phyloP scores from a whole-genome alignment of 2,888 invertebrate species.

The Malthinus seriepunctatus region DNA sequence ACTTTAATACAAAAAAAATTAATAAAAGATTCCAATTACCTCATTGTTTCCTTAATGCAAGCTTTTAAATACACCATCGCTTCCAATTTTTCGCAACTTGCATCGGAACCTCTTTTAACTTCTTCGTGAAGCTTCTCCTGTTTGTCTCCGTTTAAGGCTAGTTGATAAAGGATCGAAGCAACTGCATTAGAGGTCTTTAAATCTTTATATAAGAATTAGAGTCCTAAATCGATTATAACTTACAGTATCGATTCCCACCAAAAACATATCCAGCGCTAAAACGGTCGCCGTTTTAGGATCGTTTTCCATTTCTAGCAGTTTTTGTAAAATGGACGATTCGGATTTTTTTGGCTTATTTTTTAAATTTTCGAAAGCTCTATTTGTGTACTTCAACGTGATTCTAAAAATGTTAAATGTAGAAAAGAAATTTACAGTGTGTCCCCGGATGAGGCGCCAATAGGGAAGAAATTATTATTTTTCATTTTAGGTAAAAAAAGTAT shows the following conservation, averaged over 20 bases:
- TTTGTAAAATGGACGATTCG: constrained; percentile 66
- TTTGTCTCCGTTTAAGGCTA: constrained; percentile 67
- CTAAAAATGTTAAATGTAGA: constrained; percentile 56
- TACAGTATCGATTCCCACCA: constrained; percentile 81
- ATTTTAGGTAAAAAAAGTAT: no score
- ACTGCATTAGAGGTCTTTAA: constrained; percentile 76
- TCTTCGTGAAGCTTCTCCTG: constrained; percentile 68
- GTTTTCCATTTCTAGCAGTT: constrained; percentile 62
- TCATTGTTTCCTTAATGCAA: constrained; percentile 74
- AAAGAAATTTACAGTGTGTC: neutral
- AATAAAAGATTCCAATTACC: constrained; percentile 58
- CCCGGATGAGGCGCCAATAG: neutral
- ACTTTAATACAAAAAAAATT: neutral
- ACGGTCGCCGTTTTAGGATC: constrained; percentile 68
- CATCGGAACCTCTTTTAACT: constrained; percentile 56
- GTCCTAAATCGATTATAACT: constrained; percentile 26
- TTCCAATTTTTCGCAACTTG: constrained; percentile 62
- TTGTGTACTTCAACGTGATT: constrained; percentile 66
- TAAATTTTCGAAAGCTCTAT: constrained; percentile 58
- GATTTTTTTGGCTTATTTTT: constrained; percentile 46
- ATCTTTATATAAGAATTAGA: no score
- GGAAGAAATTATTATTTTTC: neutral
- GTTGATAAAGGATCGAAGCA: constrained; percentile 72
- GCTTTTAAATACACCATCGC: constrained; percentile 71
- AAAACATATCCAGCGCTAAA: constrained; percentile 73